Percentiles rank a stretch among this genome's conserved stretches.
Conservation (phyloP, 2,888 invertebrate genomes). For the Microctonus hyperodae region DNA sequence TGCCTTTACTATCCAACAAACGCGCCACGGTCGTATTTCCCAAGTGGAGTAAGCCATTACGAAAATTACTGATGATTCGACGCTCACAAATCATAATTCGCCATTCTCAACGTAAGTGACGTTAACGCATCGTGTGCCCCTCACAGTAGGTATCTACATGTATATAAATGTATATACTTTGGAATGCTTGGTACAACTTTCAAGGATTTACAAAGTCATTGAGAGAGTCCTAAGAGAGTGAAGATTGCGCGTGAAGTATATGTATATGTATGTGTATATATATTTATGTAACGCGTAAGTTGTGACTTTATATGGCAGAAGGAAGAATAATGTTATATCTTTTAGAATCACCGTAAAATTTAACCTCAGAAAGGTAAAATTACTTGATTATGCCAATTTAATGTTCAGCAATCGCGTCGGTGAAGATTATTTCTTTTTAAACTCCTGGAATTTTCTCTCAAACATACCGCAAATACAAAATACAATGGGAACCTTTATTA, state of each 20-base stretch:
- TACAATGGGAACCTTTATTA: neutral
- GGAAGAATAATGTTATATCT: conserved; percentile 2
- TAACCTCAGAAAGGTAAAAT: neutral
- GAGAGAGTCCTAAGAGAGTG: conserved; percentile 12
- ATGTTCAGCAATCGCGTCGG: neutral
- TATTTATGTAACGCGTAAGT: neutral
- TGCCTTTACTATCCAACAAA: conserved; percentile 7
- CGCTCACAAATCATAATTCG: conserved; percentile 61
- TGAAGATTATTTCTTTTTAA: conserved; percentile 1
- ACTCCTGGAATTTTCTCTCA: neutral
- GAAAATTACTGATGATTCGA: conserved; percentile 61
- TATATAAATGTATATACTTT: conserved; percentile 1
- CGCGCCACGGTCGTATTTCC: conserved; percentile 22
- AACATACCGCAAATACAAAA: too few relatives aligned
- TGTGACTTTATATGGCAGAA: conserved; percentile 18
- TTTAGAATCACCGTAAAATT: conserved; percentile 7
- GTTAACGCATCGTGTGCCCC: conserved; percentile 39
- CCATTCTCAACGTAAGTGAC: conserved; percentile 42
- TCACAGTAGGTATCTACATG: neutral
- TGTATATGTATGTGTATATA: neutral
- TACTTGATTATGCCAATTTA: conserved; percentile 16
- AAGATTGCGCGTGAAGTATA: neutral
- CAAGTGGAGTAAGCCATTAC: conserved; percentile 59
- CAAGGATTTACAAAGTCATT: conserved; percentile 25
- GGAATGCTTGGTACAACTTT: neutral